Evolutionary conservation across 2,113 vertebrate genomes (phyloP).

Genomic region (Empidonax traillii): DNA sequence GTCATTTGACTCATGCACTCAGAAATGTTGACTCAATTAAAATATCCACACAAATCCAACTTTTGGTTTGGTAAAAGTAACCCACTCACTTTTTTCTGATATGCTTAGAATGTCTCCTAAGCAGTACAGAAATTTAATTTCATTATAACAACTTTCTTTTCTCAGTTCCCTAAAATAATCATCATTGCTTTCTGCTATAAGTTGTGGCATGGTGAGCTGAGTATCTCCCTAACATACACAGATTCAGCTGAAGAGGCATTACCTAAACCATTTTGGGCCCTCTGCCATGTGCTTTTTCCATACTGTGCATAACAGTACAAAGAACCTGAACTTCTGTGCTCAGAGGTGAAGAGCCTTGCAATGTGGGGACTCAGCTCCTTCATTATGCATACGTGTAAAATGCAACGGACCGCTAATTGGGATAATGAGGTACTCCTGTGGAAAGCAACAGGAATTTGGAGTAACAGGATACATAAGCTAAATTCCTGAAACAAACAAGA

Average conservation of each 20-base stretch:
- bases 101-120: not conserved
- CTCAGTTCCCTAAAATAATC: not conserved
- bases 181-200: not conserved
- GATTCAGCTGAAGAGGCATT: not conserved
- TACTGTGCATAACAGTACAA: fast-evolving
- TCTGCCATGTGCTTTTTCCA: not conserved
- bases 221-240: not conserved
- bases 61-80: not conserved
- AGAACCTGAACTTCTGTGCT: not conserved
- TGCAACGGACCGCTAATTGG: not conserved
- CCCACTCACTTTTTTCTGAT: not conserved
- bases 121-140: not conserved
- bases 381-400: not conserved
- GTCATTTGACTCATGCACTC: not conserved
- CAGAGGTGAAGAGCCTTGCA: not conserved
- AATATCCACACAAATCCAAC: not conserved
- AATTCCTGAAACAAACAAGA: not conserved
- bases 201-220: not conserved
- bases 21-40: not conserved
- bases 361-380: not conserved
- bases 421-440: not conserved
- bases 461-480: not conserved
- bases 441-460: not conserved
- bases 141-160: not conserved
- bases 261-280: not conserved